Evolutionary conservation across 1,140 invertebrate species (phyloP), one percentile per base, ranked within the genome.

Genomic region (Limonius californicus): DNA sequence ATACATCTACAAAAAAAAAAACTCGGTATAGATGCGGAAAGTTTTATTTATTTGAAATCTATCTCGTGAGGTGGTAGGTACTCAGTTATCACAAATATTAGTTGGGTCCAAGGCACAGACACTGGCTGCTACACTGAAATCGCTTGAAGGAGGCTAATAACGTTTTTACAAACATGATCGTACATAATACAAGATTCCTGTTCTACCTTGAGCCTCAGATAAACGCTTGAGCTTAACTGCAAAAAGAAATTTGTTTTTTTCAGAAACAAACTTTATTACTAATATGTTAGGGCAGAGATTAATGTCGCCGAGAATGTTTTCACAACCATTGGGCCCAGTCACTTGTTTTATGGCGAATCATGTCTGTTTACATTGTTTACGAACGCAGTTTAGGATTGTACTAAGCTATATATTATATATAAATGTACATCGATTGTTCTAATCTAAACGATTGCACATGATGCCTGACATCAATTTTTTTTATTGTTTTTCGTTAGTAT

Each of bases 71-170:
- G 67, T 72, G 70, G 68, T 70, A 70, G 70, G 69, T 70, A 70
- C 69, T 70, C 58, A 56, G 58, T 70, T 72, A 72, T 72, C 70
- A 72, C 70, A 72, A 72, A 72, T 69, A 72, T 71, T 67, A 72
- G 64, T 70, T 63, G 67, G 69, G 69, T 72, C 65, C 63, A 72
- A 72, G 70, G 70, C 70, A 72, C 70, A 70, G 66, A 72, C 70
- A 72, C 70, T 72, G 67, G 64, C 70, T 67, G 61, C 69, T 57
- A 57, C 61, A 57, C 30, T 50, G 55, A 62, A 50, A 50, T 62
- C 55, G 39, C 55, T 42, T 32, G 45, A 50, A 50, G 45, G 45
- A 50, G 45, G 45, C 45, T 50, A 45, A 18, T 50, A 50, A 50
- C 16, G 45, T 50, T 18, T 19, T 50, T 50, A 50, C 45, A 50